Base-by-base conservation (phyloP, 1,140 invertebrate species). In the Mycetomoellerius zeteki region DNA sequence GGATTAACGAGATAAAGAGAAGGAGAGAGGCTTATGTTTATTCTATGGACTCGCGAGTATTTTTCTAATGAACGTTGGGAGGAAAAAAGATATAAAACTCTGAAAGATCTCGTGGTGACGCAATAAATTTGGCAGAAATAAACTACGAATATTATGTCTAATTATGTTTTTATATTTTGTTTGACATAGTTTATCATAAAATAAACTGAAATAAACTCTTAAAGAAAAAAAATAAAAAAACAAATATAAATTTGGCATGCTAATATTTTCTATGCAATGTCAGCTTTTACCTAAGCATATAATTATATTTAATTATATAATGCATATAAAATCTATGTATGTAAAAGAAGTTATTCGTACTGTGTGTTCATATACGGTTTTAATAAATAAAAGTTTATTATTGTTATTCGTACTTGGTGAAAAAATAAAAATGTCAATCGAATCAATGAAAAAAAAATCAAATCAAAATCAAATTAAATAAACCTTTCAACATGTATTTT, bases 1-100 rank as follows among this genome's bases (percentile, higher is more conserved):
- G 88, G 86, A 92, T 91, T 92, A 93, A 91, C 65, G 37, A 75
- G 88, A 82, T 76, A 91, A 86, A 89, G 19, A 62, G 73, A 62
- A 69, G 19, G 43, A 58, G n/a, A 56, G 76, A 37, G 69, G 14
- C 47, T 12, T 80, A 80, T 78, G 60, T 87, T 87, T 73, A 84
- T 89, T 85, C n/a, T n/a, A 54, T 37, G 75, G 43, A 60, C 4
- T 65, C 50, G 50, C 72, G 58, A 87, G 89, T 85, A 87, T 64
- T 89, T 82, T 75, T 58, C 72, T 73, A 64, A 84, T 80, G 78
- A 87, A 89, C 58, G 76, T 86, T 43, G 54, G 16, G 43, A 58
- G 58, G 30, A 62, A 73, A 78, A 80, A 37, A 54, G 54, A 75
- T 43, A 14, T 71, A 80, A 60, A 75, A 80, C 56, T 89, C 67